Conservation (phyloP, 2,888 invertebrate genomes). For the Tortrix viridana region DNA sequence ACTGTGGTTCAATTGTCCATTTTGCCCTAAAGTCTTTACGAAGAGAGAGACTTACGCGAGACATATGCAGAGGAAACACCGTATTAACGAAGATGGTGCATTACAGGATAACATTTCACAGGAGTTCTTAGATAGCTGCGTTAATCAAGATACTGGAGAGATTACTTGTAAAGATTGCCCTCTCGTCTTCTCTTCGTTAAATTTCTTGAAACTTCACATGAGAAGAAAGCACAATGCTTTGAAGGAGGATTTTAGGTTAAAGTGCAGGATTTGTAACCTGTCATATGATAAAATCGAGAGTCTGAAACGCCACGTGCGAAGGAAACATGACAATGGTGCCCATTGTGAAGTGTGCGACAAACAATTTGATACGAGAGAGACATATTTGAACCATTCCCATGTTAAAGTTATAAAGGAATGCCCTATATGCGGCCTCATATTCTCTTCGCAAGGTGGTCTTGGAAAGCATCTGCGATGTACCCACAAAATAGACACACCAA, state of each 20-base stretch:
- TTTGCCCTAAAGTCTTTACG: constrained; percentile 69
- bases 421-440: constrained; percentile 69
- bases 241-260: constrained; percentile 67
- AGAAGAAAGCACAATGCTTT: constrained; percentile 73
- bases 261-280: constrained; percentile 74
- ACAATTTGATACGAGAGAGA: constrained; percentile 66
- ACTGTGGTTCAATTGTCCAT: constrained; percentile 70
- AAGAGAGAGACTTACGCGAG: constrained; percentile 73
- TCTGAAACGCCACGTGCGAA: constrained; percentile 69
- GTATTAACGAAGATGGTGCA: constrained; percentile 56
- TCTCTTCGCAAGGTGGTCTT: constrained; percentile 68
- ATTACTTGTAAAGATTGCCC: constrained; percentile 70
- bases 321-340: constrained; percentile 70
- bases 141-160: constrained; percentile 67
- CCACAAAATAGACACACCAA: constrained; percentile 68
- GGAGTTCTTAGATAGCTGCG: constrained; percentile 51
- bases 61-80: constrained; percentile 74
- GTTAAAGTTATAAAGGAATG: constrained; percentile 68
- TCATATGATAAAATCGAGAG: constrained; percentile 78
- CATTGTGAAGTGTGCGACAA: constrained; percentile 71
- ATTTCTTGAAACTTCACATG: constrained; percentile 74
- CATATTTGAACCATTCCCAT: constrained; percentile 69
- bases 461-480: constrained; percentile 70
- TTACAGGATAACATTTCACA: constrained; percentile 41
- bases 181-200: constrained; percentile 68